A percentile compares a stretch with the other conserved stretches of the same genome.
phyloP scores from a whole-genome alignment of 2,888 invertebrate species.

The Scotopteryx bipunctaria region DNA sequence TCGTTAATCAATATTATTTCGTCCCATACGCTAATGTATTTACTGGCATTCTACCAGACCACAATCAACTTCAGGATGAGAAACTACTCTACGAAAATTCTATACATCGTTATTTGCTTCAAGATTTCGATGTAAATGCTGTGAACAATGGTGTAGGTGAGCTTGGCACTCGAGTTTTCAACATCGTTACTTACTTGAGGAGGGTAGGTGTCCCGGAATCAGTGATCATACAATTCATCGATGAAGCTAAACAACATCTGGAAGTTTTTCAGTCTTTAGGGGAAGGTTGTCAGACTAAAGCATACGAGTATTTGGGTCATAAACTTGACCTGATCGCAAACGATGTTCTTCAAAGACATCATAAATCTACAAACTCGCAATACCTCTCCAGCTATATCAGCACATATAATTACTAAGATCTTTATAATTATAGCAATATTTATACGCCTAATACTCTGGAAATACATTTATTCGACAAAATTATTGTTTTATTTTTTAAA shows the following conservation, averaged over 20 bases:
- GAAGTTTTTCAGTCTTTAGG: not conserved
- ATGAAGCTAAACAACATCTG: not conserved
- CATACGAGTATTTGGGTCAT: not conserved
- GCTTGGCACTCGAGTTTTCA: not conserved
- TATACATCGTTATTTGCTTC: not conserved
- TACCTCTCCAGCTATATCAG: no score
- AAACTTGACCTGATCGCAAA: slow-evolving; percentile 2
- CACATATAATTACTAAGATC: no score
- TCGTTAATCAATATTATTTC: not conserved
- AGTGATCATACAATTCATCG: not conserved
- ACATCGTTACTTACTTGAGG: not conserved
- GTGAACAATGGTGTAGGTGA: not conserved
- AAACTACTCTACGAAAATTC: no score
- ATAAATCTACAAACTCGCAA: no score
- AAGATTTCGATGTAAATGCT: not conserved
- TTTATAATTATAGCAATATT: no score
- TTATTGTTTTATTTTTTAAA: no score
- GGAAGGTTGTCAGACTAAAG: not conserved
- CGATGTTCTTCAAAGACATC: not conserved
- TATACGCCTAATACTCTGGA: no score
- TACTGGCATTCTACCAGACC: not conserved
- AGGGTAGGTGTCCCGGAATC: not conserved
- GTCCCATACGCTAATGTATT: not conserved
- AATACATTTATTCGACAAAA: no score
- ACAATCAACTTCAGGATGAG: no score